Evolutionary conservation across 1,140 invertebrate genomes (phyloP).

Genomic region (Hermetia illucens): DNA sequence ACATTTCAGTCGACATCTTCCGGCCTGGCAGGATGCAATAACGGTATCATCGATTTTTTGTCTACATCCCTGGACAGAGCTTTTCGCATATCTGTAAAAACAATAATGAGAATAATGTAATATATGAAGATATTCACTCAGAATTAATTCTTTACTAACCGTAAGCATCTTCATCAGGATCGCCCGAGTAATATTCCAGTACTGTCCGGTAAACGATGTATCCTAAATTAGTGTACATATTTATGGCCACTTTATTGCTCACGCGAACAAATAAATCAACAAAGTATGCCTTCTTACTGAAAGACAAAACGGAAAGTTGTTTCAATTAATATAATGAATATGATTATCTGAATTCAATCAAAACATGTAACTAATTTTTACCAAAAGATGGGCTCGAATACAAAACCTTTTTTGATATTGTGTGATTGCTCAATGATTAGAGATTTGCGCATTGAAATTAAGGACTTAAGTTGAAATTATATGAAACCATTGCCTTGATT

Average conservation of each 20-base stretch:
- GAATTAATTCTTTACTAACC: constrained; percentile 41
- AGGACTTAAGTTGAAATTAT: too few species aligned
- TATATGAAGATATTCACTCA: constrained; percentile 1
- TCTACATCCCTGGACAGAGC: constrained; percentile 83
- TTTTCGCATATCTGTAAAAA: constrained; percentile 91
- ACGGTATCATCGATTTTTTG: constrained; percentile 86
- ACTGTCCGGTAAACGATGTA: constrained; percentile 94
- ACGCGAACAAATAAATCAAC: constrained; percentile 98
- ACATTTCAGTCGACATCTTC: constrained; percentile 85
- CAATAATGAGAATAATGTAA: constrained; percentile 8
- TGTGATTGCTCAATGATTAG: too few species aligned
- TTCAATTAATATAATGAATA: neutral
- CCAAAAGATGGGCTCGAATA: too few species aligned
- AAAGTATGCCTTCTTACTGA: constrained; percentile 89
- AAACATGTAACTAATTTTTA: too few species aligned
- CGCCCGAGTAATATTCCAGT: constrained; percentile 93
- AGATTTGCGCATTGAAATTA: too few species aligned
- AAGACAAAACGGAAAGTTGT: constrained; percentile 21
- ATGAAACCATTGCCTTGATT: too few species aligned
- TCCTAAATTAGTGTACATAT: constrained; percentile 95
- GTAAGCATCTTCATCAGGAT: constrained; percentile 97
- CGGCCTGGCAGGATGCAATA: constrained; percentile 83
- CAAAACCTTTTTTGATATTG: too few species aligned
- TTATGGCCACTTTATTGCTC: constrained; percentile 92
- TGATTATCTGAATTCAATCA: constrained; percentile 8